phyloP scores from a whole-genome alignment of 2,113 vertebrate species.

The Junco hyemalis region DNA sequence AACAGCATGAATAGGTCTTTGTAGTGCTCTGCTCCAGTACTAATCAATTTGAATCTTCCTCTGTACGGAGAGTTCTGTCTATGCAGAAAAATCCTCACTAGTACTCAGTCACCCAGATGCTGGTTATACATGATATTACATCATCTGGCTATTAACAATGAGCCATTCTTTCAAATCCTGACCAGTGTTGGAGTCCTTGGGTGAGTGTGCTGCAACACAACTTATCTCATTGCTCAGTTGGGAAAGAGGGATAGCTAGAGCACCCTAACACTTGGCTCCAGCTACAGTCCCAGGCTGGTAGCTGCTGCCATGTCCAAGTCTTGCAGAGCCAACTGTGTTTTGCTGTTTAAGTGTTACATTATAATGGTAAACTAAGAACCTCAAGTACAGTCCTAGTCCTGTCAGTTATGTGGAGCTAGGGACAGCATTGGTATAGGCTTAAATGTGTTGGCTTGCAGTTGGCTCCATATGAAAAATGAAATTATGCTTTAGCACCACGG shows the following conservation, averaged over 20 bases:
- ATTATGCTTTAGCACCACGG: neutral
- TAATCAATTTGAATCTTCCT: neutral
- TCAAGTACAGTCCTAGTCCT: rapidly evolving
- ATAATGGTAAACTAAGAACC: neutral
- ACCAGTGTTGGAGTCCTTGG: neutral
- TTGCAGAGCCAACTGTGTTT: neutral
- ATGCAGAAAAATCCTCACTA: rapidly evolving
- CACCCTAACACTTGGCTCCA: neutral
- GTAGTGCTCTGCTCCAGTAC: neutral
- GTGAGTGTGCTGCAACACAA: neutral
- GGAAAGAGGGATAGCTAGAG: neutral
- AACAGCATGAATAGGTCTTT: neutral
- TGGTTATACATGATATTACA: neutral
- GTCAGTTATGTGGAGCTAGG: neutral
- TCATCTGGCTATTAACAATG: neutral
- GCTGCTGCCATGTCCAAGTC: neutral
- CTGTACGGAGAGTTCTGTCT: rapidly evolving
- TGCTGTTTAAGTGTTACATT: rapidly evolving
- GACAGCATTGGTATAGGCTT: neutral
- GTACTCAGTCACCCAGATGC: neutral
- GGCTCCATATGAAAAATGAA: neutral
- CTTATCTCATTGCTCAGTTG: neutral
- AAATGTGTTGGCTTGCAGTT: rapidly evolving
- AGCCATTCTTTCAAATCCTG: neutral
- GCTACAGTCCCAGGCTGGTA: neutral